A percentile compares a stretch with the other conserved stretches of the same genome.
Evolutionary conservation across 2,797 vertebrate genomes (phyloP).

Genomic region (Potorous gilbertii): DNA sequence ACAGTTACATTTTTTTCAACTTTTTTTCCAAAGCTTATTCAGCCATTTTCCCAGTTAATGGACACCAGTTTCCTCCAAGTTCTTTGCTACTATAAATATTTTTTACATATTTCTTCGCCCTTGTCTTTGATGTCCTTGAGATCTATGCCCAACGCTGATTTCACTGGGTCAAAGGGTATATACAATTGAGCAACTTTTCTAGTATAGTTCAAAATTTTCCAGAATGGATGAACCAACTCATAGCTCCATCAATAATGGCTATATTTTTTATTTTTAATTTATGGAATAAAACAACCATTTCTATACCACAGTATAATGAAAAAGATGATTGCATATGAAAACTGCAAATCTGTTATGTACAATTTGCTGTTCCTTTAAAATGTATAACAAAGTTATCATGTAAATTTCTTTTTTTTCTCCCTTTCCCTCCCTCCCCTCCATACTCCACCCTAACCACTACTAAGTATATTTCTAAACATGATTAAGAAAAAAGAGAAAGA

Average conservation of each 20-base stretch:
- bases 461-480: background rate
- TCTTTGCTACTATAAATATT: background rate
- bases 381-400: background rate
- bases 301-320: background rate
- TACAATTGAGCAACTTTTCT: background rate
- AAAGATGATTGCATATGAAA: background rate
- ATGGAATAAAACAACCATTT: background rate
- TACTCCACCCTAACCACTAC: background rate
- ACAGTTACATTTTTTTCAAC: background rate
- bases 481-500: background rate
- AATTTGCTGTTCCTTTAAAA: background rate
- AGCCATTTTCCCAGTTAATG: background rate
- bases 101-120: background rate
- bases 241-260: background rate
- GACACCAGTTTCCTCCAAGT: background rate
- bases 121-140: background rate
- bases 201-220: background rate
- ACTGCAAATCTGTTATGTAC: background rate
- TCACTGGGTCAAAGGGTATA: background rate
- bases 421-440: no score
- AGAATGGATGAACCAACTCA: background rate
- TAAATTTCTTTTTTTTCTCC: background rate
- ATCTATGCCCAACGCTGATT: background rate
- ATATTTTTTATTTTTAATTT: background rate
- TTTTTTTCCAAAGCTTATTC: background rate